Percentiles rank a stretch among this genome's conserved stretches.
Conservation (phyloP, 2,888 invertebrate species). For the Lagria hirta region DNA sequence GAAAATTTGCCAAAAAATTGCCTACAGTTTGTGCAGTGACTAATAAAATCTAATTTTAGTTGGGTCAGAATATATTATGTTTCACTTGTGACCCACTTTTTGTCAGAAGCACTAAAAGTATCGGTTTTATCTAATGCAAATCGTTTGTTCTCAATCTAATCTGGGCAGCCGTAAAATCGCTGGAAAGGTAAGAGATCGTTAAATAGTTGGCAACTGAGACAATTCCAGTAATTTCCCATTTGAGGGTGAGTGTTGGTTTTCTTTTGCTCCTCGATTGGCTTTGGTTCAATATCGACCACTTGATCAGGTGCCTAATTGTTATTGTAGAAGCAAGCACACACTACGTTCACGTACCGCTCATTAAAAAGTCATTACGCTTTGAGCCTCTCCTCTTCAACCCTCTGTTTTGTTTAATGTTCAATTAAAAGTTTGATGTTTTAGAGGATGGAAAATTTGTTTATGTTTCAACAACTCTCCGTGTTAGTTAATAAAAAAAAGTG, state of each 20-base stretch:
- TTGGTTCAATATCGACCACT: constrained; percentile 26
- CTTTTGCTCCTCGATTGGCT: too few relatives aligned
- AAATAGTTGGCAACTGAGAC: constrained; percentile 23
- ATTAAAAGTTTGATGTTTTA: constrained; percentile 29
- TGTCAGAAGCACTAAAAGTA: too few relatives aligned
- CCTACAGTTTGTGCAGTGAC: too few relatives aligned
- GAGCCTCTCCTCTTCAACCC: constrained; percentile 19
- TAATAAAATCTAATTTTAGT: too few relatives aligned
- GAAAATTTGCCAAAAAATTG: too few relatives aligned
- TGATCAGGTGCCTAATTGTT: constrained; percentile 31
- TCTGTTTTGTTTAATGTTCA: constrained; percentile 25
- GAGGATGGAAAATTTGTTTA: constrained; percentile 15
- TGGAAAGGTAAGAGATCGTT: constrained; percentile 22
- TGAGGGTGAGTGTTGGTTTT: constrained; percentile 28
- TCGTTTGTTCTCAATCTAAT: constrained; percentile 13
- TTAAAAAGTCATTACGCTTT: constrained; percentile 32
- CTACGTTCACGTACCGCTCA: constrained; percentile 27
- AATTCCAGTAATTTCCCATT: constrained; percentile 26
- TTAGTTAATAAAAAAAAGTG: constrained; percentile 14
- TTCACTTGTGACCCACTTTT: too few relatives aligned
- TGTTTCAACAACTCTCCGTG: constrained; percentile 7
- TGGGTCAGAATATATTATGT: too few relatives aligned
- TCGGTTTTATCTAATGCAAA: too few relatives aligned
- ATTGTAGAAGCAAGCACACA: constrained; percentile 28
- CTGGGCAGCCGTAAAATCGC: constrained; percentile 12